Evolutionary conservation across 2,888 invertebrate species (phyloP).

Genomic region (Microctonus aethiopoides): DNA sequence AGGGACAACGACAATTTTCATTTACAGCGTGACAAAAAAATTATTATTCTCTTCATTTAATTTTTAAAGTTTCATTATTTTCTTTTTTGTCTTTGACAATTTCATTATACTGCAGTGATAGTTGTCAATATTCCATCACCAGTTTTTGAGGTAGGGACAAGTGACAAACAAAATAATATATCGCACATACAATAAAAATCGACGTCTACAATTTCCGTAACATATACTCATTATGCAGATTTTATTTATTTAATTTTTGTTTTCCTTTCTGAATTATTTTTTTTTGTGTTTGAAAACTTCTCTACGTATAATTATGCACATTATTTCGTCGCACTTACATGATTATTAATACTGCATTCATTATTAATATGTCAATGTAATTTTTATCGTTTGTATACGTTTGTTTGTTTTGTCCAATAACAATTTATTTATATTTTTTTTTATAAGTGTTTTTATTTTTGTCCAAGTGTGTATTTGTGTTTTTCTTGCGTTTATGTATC

Average conservation of each 20-base stretch:
- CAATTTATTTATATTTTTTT: conserved; percentile 3
- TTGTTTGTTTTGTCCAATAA: not conserved
- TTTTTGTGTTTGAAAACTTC: not conserved
- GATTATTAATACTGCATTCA: conserved; percentile 65
- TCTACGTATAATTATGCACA: conserved; percentile 29
- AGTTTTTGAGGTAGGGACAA: not conserved
- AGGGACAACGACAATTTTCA: not conserved
- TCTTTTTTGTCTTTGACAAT: conserved; percentile 19
- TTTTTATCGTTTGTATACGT: conserved; percentile 14
- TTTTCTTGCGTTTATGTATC: not conserved
- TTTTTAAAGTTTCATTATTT: not conserved
- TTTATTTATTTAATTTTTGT: not conserved
- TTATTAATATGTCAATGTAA: conserved; percentile 45
- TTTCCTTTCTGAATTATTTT: not conserved
- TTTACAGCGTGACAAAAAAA: not conserved
- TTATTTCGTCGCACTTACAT: conserved; percentile 50
- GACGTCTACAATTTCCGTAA: conserved; percentile 7
- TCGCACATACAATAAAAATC: not conserved
- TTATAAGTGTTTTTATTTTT: not conserved
- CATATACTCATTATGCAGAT: conserved; percentile 9
- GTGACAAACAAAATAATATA: not conserved
- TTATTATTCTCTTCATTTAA: not conserved
- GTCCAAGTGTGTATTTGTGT: not conserved
- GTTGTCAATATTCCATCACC: not conserved
- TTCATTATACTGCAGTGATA: not conserved